Evolutionary conservation across 2,113 vertebrate species (phyloP).

Genomic region (Corythaeola cristata): DNA sequence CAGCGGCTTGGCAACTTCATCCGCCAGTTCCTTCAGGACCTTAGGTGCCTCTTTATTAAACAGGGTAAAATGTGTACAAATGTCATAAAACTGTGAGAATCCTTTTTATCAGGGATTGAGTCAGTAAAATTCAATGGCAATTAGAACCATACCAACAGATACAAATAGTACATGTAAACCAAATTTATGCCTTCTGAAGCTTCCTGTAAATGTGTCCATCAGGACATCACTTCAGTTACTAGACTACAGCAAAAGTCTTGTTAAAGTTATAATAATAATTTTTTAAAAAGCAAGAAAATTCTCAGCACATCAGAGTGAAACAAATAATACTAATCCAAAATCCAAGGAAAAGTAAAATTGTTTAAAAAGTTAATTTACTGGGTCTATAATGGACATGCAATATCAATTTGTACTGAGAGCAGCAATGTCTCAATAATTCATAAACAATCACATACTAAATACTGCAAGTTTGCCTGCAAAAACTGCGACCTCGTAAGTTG

Average conservation of each 20-base stretch:
- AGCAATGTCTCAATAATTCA: not conserved
- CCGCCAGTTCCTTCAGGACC: too few species aligned
- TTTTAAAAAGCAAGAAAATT: not conserved
- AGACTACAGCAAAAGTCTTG: not conserved
- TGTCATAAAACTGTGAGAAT: not conserved
- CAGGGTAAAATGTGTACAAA: not conserved
- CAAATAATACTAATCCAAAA: not conserved
- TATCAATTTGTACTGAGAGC: not conserved
- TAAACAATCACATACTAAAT: not conserved
- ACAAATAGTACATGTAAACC: not conserved
- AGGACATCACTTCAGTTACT: not conserved
- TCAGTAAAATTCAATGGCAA: not conserved
- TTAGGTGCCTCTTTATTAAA: not conserved
- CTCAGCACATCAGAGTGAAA: not conserved
- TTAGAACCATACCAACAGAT: not conserved
- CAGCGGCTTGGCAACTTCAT: too few species aligned
- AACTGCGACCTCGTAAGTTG: not conserved
- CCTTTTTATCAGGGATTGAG: not conserved
- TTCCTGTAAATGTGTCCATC: not conserved
- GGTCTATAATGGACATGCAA: not conserved
- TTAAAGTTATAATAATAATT: not conserved
- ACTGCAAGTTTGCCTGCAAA: not conserved
- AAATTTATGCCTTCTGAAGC: not conserved
- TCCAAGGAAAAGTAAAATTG: not conserved
- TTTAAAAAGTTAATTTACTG: not conserved